Evolutionary conservation across 23 tunicate genomes (phyloP), one percentile per base, ranked within the genome.

Genomic region (Trididemnum miniatum): DNA sequence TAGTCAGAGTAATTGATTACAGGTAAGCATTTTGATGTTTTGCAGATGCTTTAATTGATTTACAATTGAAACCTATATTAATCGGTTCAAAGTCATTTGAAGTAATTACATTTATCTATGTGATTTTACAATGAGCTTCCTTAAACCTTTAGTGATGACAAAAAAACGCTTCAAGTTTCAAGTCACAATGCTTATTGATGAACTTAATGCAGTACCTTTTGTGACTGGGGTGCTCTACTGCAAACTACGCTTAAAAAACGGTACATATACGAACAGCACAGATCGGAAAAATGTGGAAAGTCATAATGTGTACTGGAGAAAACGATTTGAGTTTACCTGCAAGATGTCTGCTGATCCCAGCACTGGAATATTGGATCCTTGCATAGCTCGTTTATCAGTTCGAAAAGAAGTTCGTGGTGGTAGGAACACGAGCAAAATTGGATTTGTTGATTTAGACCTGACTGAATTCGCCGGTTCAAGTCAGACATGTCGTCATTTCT

Each of bases 381-480:
- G 92, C 51, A 44, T 80, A 25, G 83, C 71, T 51, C 85, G 97
- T 67, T 54, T 92, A 44, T 92, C 97, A 25, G 88, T 92, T 2
- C 49, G 97, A 33, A 87, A 88, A 65, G 97, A 92, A 57, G 79
- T 86, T 1, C 83, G 80, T 31, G 97, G 97, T 37, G 97, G 97
- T 1, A 79, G 87, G 79, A 86, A 79, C 34, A 60, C 88, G 2
- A 76, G 26, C 22, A 92, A 92, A 80, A 82, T 92, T 72, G 97
- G 97, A 25, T 78, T 67, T 29, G 97, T 92, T 28, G 97, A 92
- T 59, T 79, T 92, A 50, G 87, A 92, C 57, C 39, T 92, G 7
- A 89, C 92, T 0, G 97, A 92, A 59, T 87, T 87, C 79, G 97
- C 97, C 49, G 97, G 97, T 0, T 80, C 87, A 32, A 76, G 87